These are phyloP conservation scores for Catocala nupta DNA, from an alignment of 2,888 invertebrate genomes.

Conservation along the genomic window DNA sequence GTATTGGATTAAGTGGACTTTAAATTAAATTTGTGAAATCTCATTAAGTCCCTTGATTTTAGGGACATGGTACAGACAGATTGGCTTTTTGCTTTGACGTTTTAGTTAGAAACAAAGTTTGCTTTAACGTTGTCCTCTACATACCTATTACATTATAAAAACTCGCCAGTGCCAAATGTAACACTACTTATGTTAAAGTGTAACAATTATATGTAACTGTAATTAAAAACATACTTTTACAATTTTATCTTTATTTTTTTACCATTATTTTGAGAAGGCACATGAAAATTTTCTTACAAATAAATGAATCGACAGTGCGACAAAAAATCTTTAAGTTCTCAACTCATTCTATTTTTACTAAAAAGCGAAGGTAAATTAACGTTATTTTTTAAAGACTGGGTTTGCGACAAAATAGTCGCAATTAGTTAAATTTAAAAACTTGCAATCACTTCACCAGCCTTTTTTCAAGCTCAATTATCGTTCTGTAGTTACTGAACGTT, in stretches of 20 bases:
- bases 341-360: slow-evolving; percentile 42
- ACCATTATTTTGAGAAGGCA: slow-evolving; percentile 84
- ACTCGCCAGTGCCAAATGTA: slow-evolving; percentile 73
- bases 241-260: slow-evolving; percentile 69
- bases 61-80: background rate
- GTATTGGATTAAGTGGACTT: slow-evolving; percentile 4
- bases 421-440: slow-evolving; percentile 36
- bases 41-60: slow-evolving; percentile 2
- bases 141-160: slow-evolving; percentile 52
- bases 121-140: slow-evolving; percentile 41
- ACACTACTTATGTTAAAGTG: slow-evolving; percentile 74
- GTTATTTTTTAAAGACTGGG: slow-evolving; percentile 27
- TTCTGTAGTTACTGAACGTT: slow-evolving; percentile 54
- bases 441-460: slow-evolving; percentile 55
- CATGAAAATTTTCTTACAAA: slow-evolving; percentile 84
- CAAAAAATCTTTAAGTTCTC: slow-evolving; percentile 40
- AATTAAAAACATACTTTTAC: slow-evolving; percentile 76
- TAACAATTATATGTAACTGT: slow-evolving; percentile 79
- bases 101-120: background rate
- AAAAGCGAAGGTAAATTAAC: slow-evolving; percentile 51
- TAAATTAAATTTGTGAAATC: slow-evolving; percentile 9
- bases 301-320: slow-evolving; percentile 72
- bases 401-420: slow-evolving; percentile 35
- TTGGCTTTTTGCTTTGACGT: background rate
- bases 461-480: slow-evolving; percentile 58